These are phyloP conservation scores for Anneissia japonica DNA, from an alignment of 35 echinoderm and acorn worm genomes.

Conservation along the genomic window DNA sequence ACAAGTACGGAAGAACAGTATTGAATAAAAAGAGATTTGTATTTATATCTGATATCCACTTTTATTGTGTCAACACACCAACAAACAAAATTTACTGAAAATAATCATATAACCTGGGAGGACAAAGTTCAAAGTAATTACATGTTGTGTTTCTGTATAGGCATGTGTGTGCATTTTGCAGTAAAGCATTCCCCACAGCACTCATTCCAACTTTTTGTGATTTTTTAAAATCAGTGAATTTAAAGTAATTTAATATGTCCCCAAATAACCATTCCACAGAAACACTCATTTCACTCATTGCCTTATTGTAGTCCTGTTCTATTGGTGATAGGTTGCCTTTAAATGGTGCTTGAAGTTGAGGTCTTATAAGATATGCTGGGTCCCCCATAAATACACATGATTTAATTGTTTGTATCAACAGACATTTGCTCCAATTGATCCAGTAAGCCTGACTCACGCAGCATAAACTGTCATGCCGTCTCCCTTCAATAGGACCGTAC, in stretches of 20 bases:
- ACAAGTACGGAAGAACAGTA: too few species aligned
- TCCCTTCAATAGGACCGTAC: conserved; percentile 16
- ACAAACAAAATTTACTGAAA: neutral
- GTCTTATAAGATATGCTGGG: neutral
- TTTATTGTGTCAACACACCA: too few species aligned
- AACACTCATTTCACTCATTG: neutral
- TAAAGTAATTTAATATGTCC: neutral
- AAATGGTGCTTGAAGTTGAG: neutral
- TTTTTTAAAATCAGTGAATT: neutral
- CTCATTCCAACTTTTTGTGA: neutral
- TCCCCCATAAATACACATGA: neutral
- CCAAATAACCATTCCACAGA: conserved; percentile 3
- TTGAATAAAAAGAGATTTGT: too few species aligned
- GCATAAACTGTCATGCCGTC: neutral
- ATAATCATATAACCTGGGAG: neutral
- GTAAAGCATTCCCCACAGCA: neutral
- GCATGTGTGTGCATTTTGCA: neutral
- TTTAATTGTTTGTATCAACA: neutral
- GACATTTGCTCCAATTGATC: neutral
- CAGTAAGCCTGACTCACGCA: neutral
- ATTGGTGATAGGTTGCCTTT: neutral
- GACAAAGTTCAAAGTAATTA: neutral
- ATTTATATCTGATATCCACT: too few species aligned
- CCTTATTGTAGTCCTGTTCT: neutral
- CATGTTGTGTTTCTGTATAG: neutral